Evolutionary conservation across 2,797 vertebrate species (phyloP).

Genomic region (Lithobates sylvaticus): DNA sequence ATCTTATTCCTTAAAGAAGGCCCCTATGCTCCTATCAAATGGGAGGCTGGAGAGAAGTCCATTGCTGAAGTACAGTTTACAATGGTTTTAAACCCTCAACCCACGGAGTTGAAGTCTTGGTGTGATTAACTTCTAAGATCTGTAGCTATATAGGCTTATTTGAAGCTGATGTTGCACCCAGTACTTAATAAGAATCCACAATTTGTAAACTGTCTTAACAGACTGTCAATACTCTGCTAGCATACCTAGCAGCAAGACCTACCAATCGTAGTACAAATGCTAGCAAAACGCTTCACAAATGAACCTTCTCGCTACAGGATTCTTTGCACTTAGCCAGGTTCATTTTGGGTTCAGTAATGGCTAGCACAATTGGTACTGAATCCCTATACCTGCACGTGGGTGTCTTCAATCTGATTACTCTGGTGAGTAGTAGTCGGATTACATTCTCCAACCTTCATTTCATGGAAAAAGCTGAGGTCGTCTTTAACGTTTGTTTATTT

Average conservation of each 20-base stretch:
- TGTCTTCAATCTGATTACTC: background rate
- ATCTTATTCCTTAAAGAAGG: slow-evolving; percentile 66
- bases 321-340: background rate
- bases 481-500: slow-evolving; percentile 72
- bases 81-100: background rate
- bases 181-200: too few species aligned
- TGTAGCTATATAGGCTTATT: background rate
- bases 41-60: background rate
- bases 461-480: background rate
- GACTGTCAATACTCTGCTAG: background rate
- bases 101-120: background rate
- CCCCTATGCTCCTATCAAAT: background rate
- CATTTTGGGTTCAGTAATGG: background rate
- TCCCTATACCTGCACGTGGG: background rate
- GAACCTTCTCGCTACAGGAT: background rate
- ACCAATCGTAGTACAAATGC: too few species aligned
- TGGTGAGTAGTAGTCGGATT: too few species aligned
- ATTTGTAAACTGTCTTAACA: too few species aligned
- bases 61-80: background rate
- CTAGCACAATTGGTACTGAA: background rate
- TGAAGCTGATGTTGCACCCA: too few species aligned
- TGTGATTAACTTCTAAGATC: background rate
- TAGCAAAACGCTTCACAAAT: background rate
- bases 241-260: background rate
- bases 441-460: background rate